phyloP scores from a whole-genome alignment of 1,140 invertebrate genomes.

The Pseudoatta argentina region DNA sequence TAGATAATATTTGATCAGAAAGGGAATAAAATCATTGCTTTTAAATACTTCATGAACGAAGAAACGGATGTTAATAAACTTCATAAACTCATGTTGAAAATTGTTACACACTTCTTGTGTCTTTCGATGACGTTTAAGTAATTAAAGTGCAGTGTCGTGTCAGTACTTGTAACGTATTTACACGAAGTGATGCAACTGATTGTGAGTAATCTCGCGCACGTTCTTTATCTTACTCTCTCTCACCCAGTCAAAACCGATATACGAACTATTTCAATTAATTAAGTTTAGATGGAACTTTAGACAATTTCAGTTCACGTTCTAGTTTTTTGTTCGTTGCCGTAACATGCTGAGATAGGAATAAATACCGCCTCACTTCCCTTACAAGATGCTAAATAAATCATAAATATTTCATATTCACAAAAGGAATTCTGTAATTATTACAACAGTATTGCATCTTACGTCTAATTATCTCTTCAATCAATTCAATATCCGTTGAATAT shows the following conservation, averaged over 20 bases:
- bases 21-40: not conserved
- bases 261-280: slow-evolving; percentile 67
- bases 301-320: slow-evolving; percentile 54
- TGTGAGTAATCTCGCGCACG: not conserved
- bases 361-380: not conserved
- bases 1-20: not conserved
- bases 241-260: slow-evolving; percentile 43
- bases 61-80: slow-evolving; percentile 2
- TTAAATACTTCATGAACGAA: not conserved
- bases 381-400: not conserved
- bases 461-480: not conserved
- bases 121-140: not conserved
- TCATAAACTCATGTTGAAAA: not conserved
- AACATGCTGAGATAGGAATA: not conserved
- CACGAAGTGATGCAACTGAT: not conserved
- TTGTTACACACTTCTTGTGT: not conserved
- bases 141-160: slow-evolving; percentile 18
- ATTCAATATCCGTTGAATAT: not conserved
- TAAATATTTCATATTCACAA: not conserved
- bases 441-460: not conserved
- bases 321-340: too few relatives aligned
- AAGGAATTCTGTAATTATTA: not conserved
- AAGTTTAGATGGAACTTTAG: slow-evolving; percentile 29
- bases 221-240: not conserved
- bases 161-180: slow-evolving; percentile 12